Percentiles rank a stretch among this genome's conserved stretches.
Evolutionary conservation across 2,797 vertebrate species (phyloP).

Genomic region (Hephaestus fuliginosus): DNA sequence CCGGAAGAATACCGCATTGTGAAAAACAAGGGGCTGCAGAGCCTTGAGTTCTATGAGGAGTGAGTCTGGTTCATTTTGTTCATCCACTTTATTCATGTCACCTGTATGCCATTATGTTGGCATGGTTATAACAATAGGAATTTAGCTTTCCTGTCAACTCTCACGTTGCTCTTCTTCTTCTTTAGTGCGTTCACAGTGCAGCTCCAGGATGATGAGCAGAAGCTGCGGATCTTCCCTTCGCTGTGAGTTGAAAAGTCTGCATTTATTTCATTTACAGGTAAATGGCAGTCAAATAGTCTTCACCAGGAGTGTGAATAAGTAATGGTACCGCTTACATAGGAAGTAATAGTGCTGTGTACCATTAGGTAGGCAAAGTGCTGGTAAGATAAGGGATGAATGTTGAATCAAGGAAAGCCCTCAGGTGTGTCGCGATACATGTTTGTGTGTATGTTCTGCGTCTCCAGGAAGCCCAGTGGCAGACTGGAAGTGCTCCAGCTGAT

Average conservation of each 20-base stretch:
- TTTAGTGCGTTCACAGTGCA: slow-evolving; percentile 92
- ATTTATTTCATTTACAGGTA: slow-evolving; percentile 8
- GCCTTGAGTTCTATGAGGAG: slow-evolving; percentile 90
- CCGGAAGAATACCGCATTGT: slow-evolving; percentile 92
- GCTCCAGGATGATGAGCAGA: slow-evolving; percentile 89
- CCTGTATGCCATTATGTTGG: neutral
- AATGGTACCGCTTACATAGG: neutral
- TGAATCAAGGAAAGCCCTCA: neutral
- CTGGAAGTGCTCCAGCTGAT: slow-evolving; percentile 89
- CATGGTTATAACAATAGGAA: no score
- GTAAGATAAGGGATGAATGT: neutral
- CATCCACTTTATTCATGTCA: neutral
- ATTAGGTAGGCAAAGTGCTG: neutral
- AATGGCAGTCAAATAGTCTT: neutral
- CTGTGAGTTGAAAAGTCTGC: slow-evolving; percentile 83
- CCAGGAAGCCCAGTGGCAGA: slow-evolving; percentile 91
- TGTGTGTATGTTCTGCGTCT: slow-evolving; percentile 15
- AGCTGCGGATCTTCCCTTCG: slow-evolving; percentile 89
- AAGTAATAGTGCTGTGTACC: neutral
- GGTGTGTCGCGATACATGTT: neutral
- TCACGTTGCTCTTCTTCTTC: slow-evolving; percentile 30
- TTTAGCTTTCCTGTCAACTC: neutral
- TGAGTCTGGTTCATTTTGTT: slow-evolving; percentile 77
- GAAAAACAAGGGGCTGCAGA: slow-evolving; percentile 88
- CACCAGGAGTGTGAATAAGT: neutral